phyloP scores from a whole-genome alignment of 2,113 vertebrate species.

The Hyperopisus bebe region DNA sequence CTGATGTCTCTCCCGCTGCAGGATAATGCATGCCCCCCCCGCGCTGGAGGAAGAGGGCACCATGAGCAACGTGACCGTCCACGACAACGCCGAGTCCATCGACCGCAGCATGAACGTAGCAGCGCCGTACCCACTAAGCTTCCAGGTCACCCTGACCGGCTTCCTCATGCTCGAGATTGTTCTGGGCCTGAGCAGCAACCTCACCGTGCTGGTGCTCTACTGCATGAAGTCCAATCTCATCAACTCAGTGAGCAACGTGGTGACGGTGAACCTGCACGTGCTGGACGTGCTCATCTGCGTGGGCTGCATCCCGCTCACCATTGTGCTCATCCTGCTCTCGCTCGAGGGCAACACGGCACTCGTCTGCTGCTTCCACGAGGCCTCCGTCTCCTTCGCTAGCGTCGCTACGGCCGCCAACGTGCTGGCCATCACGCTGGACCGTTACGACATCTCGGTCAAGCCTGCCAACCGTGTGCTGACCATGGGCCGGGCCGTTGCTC shows the following conservation, averaged over 20 bases:
- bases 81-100: conserved; percentile 81
- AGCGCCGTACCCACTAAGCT: conserved; percentile 83
- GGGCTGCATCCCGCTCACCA: conserved; percentile 93
- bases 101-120: conserved; percentile 79
- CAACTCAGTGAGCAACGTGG: conserved; percentile 97
- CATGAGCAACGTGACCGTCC: conserved; percentile 95
- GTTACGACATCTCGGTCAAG: conserved; percentile 96
- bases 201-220: conserved; percentile 96
- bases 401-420: conserved; percentile 95
- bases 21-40: conserved; percentile 91
- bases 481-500: conserved; percentile 83
- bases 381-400: conserved; percentile 94
- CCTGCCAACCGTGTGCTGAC: conserved; percentile 95
- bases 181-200: conserved; percentile 94
- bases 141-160: conserved; percentile 91
- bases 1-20: conserved; percentile 39
- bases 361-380: conserved; percentile 97
- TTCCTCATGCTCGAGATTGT: conserved; percentile 97
- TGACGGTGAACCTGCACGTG: conserved; percentile 97
- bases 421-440: conserved; percentile 91
- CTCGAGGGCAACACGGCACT: conserved; percentile 84
- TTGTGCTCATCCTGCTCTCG: conserved; percentile 87
- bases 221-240: conserved; percentile 99
- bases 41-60: conserved; percentile 81
- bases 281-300: conserved; percentile 93